phyloP scores from a whole-genome alignment of 2,888 invertebrate genomes.

The Andrena trimmerana region DNA sequence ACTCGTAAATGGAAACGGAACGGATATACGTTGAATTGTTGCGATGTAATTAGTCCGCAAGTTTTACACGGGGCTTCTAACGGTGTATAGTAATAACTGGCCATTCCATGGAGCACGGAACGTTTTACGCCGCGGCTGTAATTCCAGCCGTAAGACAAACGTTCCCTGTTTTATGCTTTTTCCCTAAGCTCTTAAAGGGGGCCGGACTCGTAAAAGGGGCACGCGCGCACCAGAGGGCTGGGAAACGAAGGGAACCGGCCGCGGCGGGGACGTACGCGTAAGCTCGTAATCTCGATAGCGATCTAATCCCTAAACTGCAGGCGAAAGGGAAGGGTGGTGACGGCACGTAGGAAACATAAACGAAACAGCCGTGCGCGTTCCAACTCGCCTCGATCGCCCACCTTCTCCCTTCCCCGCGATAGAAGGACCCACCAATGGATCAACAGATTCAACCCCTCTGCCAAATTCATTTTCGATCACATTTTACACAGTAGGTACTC shows the following conservation, averaged over 20 bases:
- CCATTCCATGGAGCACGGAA: constrained; percentile 2
- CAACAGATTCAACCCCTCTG: background rate
- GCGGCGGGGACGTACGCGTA: constrained; percentile 3
- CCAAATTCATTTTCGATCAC: background rate
- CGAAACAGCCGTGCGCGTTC: constrained; percentile 2
- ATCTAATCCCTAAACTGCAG: constrained; percentile 62
- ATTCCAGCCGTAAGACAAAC: constrained; percentile 14
- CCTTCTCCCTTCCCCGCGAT: background rate
- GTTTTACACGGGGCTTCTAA: background rate
- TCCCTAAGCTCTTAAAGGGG: constrained; percentile 16
- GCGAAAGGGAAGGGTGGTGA: constrained; percentile 38
- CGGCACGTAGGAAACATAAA: constrained; percentile 19
- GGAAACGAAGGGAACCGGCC: background rate
- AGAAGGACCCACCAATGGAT: background rate
- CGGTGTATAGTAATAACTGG: background rate
- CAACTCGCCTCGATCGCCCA: background rate
- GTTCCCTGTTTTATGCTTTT: constrained; percentile 22
- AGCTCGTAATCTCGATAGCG: constrained; percentile 64
- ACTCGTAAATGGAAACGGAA: too few species aligned
- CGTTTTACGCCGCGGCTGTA: constrained; percentile 5
- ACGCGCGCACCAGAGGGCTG: constrained; percentile 1
- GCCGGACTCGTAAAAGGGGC: constrained; percentile 23
- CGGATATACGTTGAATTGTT: too few species aligned
- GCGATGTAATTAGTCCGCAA: background rate
- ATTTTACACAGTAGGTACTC: background rate